Conservation (phyloP, 2,797 vertebrate genomes). For the Eulemur mongoz region DNA sequence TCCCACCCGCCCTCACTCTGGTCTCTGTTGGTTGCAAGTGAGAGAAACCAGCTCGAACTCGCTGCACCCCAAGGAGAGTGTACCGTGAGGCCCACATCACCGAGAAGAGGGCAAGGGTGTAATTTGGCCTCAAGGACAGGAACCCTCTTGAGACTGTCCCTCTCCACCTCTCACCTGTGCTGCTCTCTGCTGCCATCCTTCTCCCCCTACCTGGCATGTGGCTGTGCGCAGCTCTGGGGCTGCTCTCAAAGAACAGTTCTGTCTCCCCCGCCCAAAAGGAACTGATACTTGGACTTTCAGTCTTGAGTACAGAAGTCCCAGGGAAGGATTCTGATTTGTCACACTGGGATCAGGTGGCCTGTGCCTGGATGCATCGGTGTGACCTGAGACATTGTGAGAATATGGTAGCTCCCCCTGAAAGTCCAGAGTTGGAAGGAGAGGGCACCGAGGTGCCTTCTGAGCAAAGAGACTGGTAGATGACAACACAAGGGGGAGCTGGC, state of each 20-base stretch:
- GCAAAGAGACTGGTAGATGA: fast-evolving
- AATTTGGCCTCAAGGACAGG: background rate
- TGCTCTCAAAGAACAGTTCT: background rate
- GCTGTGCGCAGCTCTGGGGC: background rate
- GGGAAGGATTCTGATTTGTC: background rate
- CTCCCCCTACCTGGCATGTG: fast-evolving
- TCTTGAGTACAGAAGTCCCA: background rate
- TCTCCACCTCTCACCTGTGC: background rate
- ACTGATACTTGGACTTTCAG: background rate
- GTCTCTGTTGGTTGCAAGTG: background rate
- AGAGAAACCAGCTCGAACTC: background rate
- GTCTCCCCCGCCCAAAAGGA: background rate
- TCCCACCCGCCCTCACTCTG: background rate
- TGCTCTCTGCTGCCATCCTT: background rate
- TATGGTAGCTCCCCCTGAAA: background rate
- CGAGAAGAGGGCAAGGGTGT: background rate
- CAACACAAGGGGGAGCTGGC: no score
- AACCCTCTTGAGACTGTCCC: fast-evolving
- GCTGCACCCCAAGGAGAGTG: background rate
- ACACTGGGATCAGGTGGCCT: background rate
- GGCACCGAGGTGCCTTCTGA: background rate
- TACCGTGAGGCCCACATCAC: background rate
- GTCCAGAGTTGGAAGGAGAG: background rate
- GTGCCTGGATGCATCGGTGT: background rate
- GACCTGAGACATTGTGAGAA: background rate